Evolutionary conservation across 2,113 vertebrate species (phyloP).

Genomic region (Cathartes aura): DNA sequence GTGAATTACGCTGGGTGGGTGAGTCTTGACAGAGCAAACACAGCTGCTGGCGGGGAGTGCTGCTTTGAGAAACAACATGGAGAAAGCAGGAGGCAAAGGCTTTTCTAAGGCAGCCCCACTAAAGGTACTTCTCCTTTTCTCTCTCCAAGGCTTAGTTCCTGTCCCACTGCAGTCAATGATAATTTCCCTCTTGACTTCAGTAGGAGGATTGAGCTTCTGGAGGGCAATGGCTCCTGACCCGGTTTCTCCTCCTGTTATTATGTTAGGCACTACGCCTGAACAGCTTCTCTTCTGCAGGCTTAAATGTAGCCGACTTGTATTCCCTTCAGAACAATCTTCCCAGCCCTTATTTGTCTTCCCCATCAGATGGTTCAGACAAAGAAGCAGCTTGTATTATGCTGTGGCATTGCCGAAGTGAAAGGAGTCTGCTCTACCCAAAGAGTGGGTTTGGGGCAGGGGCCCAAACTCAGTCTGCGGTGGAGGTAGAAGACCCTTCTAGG

Average conservation of each 20-base stretch:
- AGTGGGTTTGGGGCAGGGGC: background rate
- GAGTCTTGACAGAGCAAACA: slow-evolving; percentile 10
- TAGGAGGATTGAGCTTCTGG: slow-evolving; percentile 31
- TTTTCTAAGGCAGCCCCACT: background rate
- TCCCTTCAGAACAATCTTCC: slow-evolving; percentile 31
- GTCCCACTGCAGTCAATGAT: slow-evolving; percentile 7
- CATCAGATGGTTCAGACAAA: background rate
- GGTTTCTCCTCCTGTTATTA: slow-evolving; percentile 27
- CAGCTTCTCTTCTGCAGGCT: background rate
- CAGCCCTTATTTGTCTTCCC: background rate
- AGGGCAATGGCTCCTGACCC: slow-evolving; percentile 22
- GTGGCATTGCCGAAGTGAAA: background rate
- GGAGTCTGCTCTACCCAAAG: background rate
- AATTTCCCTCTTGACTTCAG: slow-evolving; percentile 28
- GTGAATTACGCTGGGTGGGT: slow-evolving; percentile 16
- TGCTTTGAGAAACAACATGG: background rate
- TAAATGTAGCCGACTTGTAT: slow-evolving; percentile 28
- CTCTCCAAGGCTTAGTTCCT: background rate
- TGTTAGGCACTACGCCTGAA: slow-evolving; percentile 53
- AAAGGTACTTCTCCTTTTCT: background rate
- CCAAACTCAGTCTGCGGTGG: background rate
- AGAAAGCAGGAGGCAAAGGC: background rate
- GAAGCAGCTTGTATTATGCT: background rate
- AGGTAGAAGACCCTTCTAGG: background rate
- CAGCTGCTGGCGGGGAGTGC: background rate